A percentile compares a stretch with the other conserved stretches of the same genome.
phyloP scores from a whole-genome alignment of 2,113 vertebrate genomes.

The Myodes glareolus region DNA sequence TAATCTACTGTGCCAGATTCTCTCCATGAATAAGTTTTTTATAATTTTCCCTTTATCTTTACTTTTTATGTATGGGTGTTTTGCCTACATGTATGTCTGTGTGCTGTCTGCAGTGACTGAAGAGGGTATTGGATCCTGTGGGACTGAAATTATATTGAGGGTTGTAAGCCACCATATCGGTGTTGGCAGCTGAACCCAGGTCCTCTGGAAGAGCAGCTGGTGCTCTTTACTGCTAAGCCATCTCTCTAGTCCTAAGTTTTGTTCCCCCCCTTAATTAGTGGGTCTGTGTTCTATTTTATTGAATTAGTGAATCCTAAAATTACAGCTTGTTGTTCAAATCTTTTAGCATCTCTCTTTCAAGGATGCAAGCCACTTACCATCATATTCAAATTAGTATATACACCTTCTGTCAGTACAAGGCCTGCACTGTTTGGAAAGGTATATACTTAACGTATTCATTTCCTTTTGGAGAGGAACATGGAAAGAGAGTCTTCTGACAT shows the following conservation, averaged over 20 bases:
- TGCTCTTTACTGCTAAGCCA: background rate
- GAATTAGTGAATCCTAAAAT: conserved; percentile 5
- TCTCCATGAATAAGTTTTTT: background rate
- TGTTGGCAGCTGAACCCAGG: background rate
- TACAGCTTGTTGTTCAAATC: conserved; percentile 2
- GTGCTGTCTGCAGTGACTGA: background rate
- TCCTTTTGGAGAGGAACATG: background rate
- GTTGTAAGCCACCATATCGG: background rate
- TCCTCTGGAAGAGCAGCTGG: background rate
- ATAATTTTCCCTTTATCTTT: background rate
- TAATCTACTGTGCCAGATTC: background rate
- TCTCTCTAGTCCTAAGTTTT: background rate
- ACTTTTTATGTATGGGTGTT: background rate
- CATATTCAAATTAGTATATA: background rate
- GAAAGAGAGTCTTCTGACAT: background rate
- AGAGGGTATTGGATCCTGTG: background rate
- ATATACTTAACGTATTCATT: background rate
- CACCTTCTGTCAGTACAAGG: background rate
- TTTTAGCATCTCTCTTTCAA: background rate
- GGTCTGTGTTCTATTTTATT: conserved; percentile 25
- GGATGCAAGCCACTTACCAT: background rate
- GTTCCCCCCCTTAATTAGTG: background rate
- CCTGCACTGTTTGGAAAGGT: background rate
- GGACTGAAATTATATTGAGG: background rate
- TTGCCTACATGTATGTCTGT: background rate